phyloP scores from a whole-genome alignment of 2,888 invertebrate species.

The Oconnorella tubifera region DNA sequence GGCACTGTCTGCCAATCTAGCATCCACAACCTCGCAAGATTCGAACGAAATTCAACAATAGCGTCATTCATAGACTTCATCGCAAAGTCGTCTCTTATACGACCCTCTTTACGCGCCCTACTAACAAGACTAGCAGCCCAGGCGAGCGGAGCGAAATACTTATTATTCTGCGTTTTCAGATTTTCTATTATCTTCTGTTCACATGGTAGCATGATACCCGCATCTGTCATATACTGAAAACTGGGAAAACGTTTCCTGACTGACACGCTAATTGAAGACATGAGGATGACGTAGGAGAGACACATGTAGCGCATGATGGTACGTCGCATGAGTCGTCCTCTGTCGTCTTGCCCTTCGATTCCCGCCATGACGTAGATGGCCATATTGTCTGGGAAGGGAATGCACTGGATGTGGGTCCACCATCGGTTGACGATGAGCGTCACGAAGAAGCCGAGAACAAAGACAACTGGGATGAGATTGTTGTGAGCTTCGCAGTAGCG shows the following conservation, averaged over 20 bases:
- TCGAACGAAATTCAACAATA: too few species aligned
- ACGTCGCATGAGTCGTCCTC: constrained; percentile 62
- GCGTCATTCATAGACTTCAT: too few species aligned
- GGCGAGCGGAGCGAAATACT: too few species aligned
- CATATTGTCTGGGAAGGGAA: constrained; percentile 73
- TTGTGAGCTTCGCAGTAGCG: constrained; percentile 81
- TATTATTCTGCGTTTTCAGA: too few species aligned
- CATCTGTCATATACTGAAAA: constrained; percentile 57
- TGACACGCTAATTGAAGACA: constrained; percentile 64
- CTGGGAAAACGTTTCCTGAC: constrained; percentile 62
- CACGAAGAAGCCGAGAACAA: constrained; percentile 90
- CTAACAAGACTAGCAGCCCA: too few species aligned
- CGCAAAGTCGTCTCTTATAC: too few species aligned
- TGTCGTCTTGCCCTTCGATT: constrained; percentile 58
- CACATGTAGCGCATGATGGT: constrained; percentile 64
- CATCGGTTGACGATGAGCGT: constrained; percentile 86
- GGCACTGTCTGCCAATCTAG: too few species aligned
- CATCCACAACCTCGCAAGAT: too few species aligned
- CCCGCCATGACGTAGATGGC: constrained; percentile 69
- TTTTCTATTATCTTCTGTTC: too few species aligned
- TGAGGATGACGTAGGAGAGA: constrained; percentile 60
- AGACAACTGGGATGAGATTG: constrained; percentile 83
- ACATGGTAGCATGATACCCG: too few species aligned
- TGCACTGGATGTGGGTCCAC: constrained; percentile 73
- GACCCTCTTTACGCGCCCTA: too few species aligned